Percentiles rank a stretch among this genome's conserved stretches.
These are phyloP conservation scores for Gymnarchus niloticus DNA, from an alignment of 2,113 vertebrate species.

Conservation along the genomic window DNA sequence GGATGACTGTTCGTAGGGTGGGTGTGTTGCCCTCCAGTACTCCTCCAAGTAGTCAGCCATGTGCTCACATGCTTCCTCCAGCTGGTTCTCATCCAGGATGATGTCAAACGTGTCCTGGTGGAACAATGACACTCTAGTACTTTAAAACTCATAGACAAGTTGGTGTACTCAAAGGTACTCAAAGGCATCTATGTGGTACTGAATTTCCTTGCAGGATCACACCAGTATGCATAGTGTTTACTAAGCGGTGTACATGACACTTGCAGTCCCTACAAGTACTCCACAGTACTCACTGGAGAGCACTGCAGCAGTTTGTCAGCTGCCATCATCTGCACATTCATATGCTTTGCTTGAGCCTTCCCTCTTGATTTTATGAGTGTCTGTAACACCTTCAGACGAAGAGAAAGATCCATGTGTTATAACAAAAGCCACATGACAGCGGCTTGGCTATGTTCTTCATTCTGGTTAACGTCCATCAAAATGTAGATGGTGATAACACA, in stretches of 20 bases:
- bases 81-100: constrained; percentile 95
- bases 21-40: constrained; percentile 96
- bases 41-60: constrained; percentile 94
- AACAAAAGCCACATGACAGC: neutral
- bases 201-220: neutral
- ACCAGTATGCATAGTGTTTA: neutral
- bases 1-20: constrained; percentile 77
- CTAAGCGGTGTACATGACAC: neutral
- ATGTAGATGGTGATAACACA: neutral
- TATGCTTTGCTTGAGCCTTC: constrained; percentile 96
- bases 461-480: neutral
- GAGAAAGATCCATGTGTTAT: neutral
- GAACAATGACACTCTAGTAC: neutral
- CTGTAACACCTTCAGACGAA: constrained; percentile 78
- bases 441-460: neutral
- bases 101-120: constrained; percentile 91
- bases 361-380: constrained; percentile 96
- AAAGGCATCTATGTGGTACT: neutral
- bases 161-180: too few species aligned
- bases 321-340: constrained; percentile 96
- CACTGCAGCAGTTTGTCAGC: constrained; percentile 96
- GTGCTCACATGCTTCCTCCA: constrained; percentile 94
- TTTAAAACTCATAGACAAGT: neutral
- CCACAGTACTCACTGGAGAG: constrained; percentile 74
- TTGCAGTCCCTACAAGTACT: neutral